Conservation (phyloP, 2,797 vertebrate species). For the Acestrorhynchus altus region DNA sequence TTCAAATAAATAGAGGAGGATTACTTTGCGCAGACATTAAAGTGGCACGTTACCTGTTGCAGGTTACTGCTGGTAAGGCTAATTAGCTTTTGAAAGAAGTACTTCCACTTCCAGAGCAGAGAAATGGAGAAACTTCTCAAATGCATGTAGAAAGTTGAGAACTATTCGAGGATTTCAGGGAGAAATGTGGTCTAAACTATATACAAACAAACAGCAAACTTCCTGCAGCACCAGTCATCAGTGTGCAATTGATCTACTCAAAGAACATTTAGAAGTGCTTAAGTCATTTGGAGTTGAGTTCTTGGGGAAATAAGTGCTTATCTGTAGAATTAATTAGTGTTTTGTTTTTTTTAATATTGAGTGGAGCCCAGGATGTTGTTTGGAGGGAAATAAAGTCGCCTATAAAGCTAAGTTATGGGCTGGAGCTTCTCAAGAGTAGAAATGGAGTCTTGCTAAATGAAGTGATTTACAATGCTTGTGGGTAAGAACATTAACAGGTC, state of each 20-base stretch:
- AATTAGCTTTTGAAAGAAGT: neutral
- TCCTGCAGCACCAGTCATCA: neutral
- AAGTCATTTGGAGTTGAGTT: conserved; percentile 8
- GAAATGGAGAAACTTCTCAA: neutral
- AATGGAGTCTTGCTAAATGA: neutral
- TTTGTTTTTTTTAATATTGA: neutral
- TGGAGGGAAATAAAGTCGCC: neutral
- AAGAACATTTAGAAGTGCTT: neutral
- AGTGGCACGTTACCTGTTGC: neutral
- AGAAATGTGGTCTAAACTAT: neutral
- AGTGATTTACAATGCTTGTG: neutral
- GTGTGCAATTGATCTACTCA: neutral
- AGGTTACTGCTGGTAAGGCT: neutral
- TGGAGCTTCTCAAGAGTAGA: neutral
- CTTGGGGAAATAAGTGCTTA: conserved; percentile 8
- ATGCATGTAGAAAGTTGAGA: neutral
- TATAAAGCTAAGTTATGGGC: neutral
- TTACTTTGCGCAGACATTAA: neutral
- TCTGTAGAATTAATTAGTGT: neutral
- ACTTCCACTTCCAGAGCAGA: neutral
- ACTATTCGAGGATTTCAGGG: neutral
- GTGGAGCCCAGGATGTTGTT: neutral
- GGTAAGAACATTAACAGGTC: conserved; percentile 2
- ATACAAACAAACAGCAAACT: neutral
- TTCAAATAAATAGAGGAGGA: neutral